Percentiles rank a stretch among this genome's conserved stretches.
These are phyloP conservation scores for Pyrgilauda ruficollis DNA, from an alignment of 2,113 vertebrate genomes.

Conservation along the genomic window DNA sequence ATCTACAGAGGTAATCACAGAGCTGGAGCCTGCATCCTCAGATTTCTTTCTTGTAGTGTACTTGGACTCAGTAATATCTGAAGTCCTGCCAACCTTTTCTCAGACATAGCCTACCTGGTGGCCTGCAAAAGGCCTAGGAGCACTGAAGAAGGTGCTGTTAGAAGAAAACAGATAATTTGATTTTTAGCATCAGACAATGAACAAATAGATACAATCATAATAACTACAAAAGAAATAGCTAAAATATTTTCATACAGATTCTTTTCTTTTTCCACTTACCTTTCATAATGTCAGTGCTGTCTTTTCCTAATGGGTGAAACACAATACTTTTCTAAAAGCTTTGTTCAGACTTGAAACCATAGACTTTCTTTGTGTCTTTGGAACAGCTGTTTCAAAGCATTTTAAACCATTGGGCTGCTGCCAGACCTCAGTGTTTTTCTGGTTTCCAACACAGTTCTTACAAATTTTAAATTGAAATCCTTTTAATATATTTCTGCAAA, in stretches of 20 bases:
- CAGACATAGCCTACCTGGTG: background rate
- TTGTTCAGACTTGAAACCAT: background rate
- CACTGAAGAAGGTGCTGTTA: background rate
- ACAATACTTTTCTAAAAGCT: background rate
- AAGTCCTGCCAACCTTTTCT: background rate
- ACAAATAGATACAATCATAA: background rate
- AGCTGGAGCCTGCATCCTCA: background rate
- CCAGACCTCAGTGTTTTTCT: background rate
- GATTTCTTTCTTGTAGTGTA: background rate
- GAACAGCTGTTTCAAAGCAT: slow-evolving; percentile 5
- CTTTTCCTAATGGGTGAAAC: background rate
- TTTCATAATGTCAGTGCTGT: background rate
- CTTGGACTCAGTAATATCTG: background rate
- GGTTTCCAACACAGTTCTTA: background rate
- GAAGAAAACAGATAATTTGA: background rate
- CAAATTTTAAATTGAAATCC: background rate
- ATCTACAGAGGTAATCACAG: background rate
- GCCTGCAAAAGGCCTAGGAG: background rate
- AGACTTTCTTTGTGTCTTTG: background rate
- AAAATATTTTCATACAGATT: background rate
- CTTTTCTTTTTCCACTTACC: background rate
- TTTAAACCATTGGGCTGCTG: background rate
- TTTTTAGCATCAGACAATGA: background rate
- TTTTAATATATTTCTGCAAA: background rate
- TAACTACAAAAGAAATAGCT: background rate